Evolutionary conservation across 2,888 invertebrate genomes (phyloP).

Genomic region (Acleris holmiana): DNA sequence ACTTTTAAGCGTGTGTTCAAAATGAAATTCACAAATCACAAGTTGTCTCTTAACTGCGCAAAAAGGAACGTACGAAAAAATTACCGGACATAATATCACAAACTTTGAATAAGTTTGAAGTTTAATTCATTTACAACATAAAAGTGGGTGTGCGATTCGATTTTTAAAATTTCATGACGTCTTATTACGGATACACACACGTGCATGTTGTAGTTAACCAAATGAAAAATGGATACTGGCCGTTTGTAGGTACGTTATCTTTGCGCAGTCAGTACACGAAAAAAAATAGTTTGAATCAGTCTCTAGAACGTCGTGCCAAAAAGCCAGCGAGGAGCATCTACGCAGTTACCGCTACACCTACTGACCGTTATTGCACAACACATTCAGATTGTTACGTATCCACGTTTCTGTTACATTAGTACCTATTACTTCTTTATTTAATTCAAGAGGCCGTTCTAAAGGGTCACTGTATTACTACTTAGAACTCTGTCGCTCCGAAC

Average conservation of each 20-base stretch:
- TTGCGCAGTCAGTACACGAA: conserved; percentile 47
- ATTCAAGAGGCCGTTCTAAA: conserved; percentile 53
- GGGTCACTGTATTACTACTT: conserved; percentile 50
- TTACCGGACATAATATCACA: neutral
- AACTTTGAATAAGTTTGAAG: neutral
- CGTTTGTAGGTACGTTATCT: conserved; percentile 13
- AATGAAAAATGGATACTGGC: neutral
- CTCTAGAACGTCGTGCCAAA: conserved; percentile 57
- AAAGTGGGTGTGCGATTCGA: neutral
- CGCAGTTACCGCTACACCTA: conserved; percentile 65
- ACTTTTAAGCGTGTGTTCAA: conserved; percentile 36
- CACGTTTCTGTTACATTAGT: conserved; percentile 52
- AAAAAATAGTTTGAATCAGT: conserved; percentile 56
- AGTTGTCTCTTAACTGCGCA: conserved; percentile 39
- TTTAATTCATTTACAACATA: neutral
- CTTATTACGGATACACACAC: too few relatives aligned
- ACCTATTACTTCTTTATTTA: conserved; percentile 56
- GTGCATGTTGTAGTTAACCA: too few relatives aligned
- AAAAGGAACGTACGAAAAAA: neutral
- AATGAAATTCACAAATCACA: conserved; percentile 45
- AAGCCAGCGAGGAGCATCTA: conserved; percentile 75
- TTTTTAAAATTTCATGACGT: neutral
- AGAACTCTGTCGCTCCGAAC: conserved; percentile 58
- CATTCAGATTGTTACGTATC: conserved; percentile 79
- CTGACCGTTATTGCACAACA: conserved; percentile 79